These are phyloP conservation scores for Zelostemma sp. DNA, from an alignment of 1,140 invertebrate genomes.

Conservation along the genomic window DNA sequence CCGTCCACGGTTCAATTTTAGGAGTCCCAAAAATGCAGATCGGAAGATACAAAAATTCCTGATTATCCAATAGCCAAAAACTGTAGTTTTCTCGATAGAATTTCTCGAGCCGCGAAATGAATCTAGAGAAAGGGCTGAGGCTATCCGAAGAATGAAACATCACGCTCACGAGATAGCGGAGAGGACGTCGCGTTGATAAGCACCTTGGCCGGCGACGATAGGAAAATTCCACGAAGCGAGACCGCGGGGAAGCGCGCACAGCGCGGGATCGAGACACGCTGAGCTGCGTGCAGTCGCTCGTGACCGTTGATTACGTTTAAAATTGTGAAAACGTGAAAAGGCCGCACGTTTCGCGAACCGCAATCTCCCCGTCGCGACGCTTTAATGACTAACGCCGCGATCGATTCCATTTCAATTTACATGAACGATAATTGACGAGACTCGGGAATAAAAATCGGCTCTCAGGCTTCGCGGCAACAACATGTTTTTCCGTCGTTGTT, in stretches of 20 bases:
- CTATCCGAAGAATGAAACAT: neutral
- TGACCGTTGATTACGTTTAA: slow-evolving; percentile 30
- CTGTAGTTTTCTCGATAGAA: no score
- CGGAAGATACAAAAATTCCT: no score
- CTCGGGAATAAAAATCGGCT: no score
- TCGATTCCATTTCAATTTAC: slow-evolving; percentile 30
- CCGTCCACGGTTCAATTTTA: no score
- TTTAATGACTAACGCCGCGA: slow-evolving; percentile 19
- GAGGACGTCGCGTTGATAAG: neutral
- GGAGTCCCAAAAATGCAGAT: no score
- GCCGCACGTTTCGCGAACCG: slow-evolving; percentile 33
- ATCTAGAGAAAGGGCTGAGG: no score
- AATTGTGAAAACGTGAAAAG: slow-evolving; percentile 45
- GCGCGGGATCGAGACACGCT: neutral
- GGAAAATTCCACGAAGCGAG: slow-evolving; percentile 35
- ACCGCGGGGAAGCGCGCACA: slow-evolving; percentile 1
- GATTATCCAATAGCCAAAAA: no score
- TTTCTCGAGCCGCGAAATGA: no score
- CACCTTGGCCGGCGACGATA: neutral
- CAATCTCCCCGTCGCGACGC: slow-evolving; percentile 17
- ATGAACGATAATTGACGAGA: slow-evolving; percentile 19
- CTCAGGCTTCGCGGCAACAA: no score
- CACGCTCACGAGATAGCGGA: neutral
- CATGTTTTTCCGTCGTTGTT: no score
- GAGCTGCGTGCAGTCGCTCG: slow-evolving; percentile 5